Base-by-base conservation (phyloP, 2,797 vertebrate species). In the Aldrovandia affinis region DNA sequence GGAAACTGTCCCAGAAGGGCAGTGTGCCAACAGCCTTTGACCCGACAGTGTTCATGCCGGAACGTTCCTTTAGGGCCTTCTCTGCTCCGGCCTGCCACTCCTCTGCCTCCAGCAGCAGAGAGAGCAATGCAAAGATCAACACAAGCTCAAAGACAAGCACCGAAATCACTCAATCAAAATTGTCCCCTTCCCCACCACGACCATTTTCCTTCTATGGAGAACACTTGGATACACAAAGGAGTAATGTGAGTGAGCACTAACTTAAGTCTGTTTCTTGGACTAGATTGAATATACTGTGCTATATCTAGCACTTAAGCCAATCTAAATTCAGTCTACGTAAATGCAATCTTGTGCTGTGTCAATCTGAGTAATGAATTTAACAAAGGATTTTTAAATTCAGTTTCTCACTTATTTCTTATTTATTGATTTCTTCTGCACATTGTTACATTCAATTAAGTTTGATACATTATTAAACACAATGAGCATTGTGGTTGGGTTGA, bases 1-100 rank as follows among this genome's bases (percentile, higher is more conserved):
- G 83, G 65, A 87, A 63, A 44, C 83, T 87, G 14, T 52, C 83
- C 55, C 86, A 47, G 30, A 85, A 81, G 47, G 86, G 83, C 18
- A 68, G 73, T 33, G 28, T 36, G 10, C 80, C 55, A 22, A 82
- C 30, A 8, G 28, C 70, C 84, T n/a, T 79, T 7, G 8, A 36
- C 75, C 6, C 52, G 0, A 42, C 82, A n/a, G 28, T 33, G 52
- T 30, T 83, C 61, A 70, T 0, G 4, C 18, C 47, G 3, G 44
- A 79, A n/a, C 2, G 8, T 25, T 25, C 39, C 5, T 9, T 20
- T 1, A 44, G 55, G 25, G 14, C 39, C 28, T 39, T 65, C 22
- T 63, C 83, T 20, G 57, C 15, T 0, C 22, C 54, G 7, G 55
- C 42, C 25, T 33, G 39, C 54, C 54, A 44, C n/a, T 14, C 54